Evolutionary conservation across 2,797 vertebrate genomes (phyloP), one percentile per base, ranked within the genome.

Genomic region (Okamejei kenojei): DNA sequence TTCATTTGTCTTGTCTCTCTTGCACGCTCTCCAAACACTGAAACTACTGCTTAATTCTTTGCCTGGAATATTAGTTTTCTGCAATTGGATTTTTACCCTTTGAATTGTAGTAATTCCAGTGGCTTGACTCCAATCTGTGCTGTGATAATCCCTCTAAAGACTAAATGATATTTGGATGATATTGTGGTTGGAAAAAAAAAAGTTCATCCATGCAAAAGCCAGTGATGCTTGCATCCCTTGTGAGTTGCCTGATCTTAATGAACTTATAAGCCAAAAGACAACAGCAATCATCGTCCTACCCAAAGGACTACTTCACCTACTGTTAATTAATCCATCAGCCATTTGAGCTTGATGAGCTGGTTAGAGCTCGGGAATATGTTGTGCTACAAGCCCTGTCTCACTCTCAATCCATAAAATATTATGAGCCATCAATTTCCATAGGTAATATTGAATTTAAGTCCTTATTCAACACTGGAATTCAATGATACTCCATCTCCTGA

Each of bases 61-160:
- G 17, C 1, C 21, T 88, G 7, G 21, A 6, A 58, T 45, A 92
- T 92, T 92, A 45, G 4, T 73, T 29, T 15, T 8, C 10, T 29
- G 21, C 11, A 91, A 54, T 92, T 92, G 23, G 71, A 92, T 71
- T 92, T 84, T 90, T 29, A 54, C 71, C 2, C 32, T 91, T 23
- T 45, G 19, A 91, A n/a, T 92, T 45, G 45, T 63, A 76, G 6
- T 58, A 76, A 92, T 76, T 76, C 38, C 35, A 29, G 38, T n/a
- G 38, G 38, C 23, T 92, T 76, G 35, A 92, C 45, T 92, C 38
- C 13, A 38, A 74, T 15, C 71, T 58, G 93, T 93, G 45, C 95
- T 95, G 93, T 0, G 86, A 54, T 94, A 95, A 94, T 94, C 94
- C 93, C 94, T 94, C 94, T 78, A 93, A 94, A 95, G 94, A 88